Evolutionary conservation across 2,113 vertebrate species (phyloP).

Genomic region (Seriola dumerili): DNA sequence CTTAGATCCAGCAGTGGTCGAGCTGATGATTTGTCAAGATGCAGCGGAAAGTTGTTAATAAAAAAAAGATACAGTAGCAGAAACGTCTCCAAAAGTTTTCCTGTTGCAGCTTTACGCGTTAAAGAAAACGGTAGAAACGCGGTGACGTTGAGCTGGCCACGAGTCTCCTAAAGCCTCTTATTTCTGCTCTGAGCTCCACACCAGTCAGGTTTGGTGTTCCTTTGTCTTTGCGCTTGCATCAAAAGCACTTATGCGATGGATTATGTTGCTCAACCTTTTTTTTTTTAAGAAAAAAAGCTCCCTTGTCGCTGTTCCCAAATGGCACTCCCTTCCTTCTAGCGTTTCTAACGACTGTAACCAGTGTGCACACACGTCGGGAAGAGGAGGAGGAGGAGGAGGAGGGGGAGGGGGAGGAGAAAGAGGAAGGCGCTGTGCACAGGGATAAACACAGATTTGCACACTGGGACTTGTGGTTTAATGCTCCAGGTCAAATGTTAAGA

Average conservation of each 20-base stretch:
- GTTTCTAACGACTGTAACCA: constrained; percentile 52
- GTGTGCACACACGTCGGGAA: constrained; percentile 26
- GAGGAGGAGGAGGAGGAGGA: not conserved
- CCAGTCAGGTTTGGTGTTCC: not conserved
- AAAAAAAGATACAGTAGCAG: not conserved
- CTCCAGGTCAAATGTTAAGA: constrained; percentile 1
- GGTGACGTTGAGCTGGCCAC: constrained; percentile 51
- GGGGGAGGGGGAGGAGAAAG: constrained; percentile 4
- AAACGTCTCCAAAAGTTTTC: constrained; percentile 17
- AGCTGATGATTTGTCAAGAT: not conserved
- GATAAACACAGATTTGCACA: constrained; percentile 66
- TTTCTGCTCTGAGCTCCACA: constrained; percentile 43
- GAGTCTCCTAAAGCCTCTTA: constrained; percentile 62
- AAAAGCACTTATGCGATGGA: constrained; percentile 25
- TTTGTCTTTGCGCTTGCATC: constrained; percentile 41
- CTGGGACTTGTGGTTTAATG: constrained; percentile 70
- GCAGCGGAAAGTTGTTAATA: not conserved
- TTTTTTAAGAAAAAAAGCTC: not conserved
- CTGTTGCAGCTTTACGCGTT: constrained; percentile 23
- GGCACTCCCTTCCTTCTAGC: constrained; percentile 70
- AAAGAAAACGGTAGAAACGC: constrained; percentile 22
- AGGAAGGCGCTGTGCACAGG: constrained; percentile 30
- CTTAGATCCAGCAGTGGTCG: constrained; percentile 26
- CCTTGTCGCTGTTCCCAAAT: constrained; percentile 2
- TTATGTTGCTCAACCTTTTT: constrained; percentile 50